Evolutionary conservation across 2,113 vertebrate genomes (phyloP).

Genomic region (Taurulus bubalis): DNA sequence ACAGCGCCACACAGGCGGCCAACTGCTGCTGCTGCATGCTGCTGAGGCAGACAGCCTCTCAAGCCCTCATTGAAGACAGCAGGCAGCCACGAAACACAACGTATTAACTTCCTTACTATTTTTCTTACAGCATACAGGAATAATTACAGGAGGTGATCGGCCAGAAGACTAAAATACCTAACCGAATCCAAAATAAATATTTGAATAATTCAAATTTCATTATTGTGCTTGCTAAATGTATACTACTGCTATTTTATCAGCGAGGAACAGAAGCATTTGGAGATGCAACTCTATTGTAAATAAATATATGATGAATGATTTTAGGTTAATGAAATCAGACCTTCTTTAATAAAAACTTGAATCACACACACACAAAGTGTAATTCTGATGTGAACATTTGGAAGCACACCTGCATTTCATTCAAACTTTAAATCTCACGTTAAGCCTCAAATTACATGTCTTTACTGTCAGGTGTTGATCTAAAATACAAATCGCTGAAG

Average conservation of each 20-base stretch:
- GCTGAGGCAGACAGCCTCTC: constrained; percentile 3
- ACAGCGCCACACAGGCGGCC: constrained; percentile 84
- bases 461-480: neutral
- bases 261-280: neutral
- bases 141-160: neutral
- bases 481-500: neutral
- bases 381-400: neutral
- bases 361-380: neutral
- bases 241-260: neutral
- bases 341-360: neutral
- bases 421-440: neutral
- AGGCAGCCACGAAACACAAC: neutral
- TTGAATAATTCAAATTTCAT: neutral
- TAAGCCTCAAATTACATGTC: neutral
- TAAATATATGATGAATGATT: neutral
- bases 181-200: neutral
- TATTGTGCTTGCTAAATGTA: neutral
- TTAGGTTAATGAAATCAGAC: neutral
- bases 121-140: neutral
- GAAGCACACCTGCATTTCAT: constrained; percentile 8
- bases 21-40: constrained; percentile 69
- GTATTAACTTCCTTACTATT: neutral
- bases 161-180: neutral
- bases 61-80: constrained; percentile 1
- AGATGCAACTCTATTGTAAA: neutral